phyloP scores from a whole-genome alignment of 2,888 invertebrate genomes.

The Chydorus sphaericus region DNA sequence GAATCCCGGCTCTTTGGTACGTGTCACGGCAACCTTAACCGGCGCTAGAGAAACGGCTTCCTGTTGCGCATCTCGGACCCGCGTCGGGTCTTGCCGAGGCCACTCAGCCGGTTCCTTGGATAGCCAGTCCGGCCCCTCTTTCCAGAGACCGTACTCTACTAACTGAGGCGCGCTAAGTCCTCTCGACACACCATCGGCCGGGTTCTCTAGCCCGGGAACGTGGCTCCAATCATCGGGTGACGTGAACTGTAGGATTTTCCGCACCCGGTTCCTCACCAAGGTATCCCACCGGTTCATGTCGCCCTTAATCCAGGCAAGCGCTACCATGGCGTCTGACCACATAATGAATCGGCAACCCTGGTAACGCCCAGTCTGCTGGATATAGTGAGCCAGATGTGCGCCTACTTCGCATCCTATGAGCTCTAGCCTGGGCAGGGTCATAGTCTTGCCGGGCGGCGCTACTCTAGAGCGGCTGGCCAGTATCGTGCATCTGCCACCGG shows the following conservation, averaged over 20 bases:
- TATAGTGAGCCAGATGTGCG: conserved; percentile 15
- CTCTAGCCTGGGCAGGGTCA: conserved; percentile 17
- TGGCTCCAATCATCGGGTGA: conserved; percentile 12
- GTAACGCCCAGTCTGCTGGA: conserved; percentile 11
- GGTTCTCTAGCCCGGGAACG: conserved; percentile 15
- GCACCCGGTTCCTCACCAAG: conserved; percentile 17
- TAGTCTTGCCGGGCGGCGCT: conserved; percentile 14
- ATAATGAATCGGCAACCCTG: conserved; percentile 3
- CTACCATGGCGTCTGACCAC: conserved; percentile 17
- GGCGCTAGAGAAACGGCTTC: too few species aligned
- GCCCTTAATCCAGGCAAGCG: conserved; percentile 17
- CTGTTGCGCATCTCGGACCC: too few species aligned
- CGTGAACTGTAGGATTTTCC: conserved; percentile 15
- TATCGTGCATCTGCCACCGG: not conserved
- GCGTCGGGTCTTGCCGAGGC: too few species aligned
- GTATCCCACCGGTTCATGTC: conserved; percentile 15
- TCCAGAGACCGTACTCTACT: conserved; percentile 8
- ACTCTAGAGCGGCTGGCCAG: conserved; percentile 14
- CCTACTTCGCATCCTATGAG: conserved; percentile 15
- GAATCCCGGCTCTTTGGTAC: too few species aligned
- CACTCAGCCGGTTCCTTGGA: not conserved
- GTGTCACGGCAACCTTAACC: too few species aligned
- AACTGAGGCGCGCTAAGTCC: conserved; percentile 12
- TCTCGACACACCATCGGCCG: conserved; percentile 16
- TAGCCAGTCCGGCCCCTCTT: conserved; percentile 14